Base-by-base conservation (phyloP, 1,140 invertebrate species). In the Drosophila equinoxialis region DNA sequence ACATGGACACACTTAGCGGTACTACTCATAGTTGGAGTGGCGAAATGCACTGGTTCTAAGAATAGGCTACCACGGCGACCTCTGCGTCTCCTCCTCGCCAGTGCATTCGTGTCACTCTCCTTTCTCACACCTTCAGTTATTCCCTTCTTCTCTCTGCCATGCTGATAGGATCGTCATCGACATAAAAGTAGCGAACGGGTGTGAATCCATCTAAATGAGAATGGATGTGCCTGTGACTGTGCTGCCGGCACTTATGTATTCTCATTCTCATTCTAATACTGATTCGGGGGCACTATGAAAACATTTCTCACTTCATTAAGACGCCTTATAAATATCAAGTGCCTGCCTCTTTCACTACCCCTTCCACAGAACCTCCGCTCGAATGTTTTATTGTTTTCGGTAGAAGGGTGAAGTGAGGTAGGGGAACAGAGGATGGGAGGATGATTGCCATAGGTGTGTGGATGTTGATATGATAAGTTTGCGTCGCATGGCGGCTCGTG, bases 241-340 rank as follows among this genome's bases (percentile, higher is more conserved):
- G 33, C 35, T 54, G 45, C 8, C 64, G 23, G 64, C 64, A 66
- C 37, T 57, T 51, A 66, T n/a, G n/a, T n/a, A n/a, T 66, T 55
- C 35, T 39, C n/a, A 39, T 59, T 59, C 57, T 59, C n/a, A 39
- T 59, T 59, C 57, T 59, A 35, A 59, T 59, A 37, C 57, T 59
- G 30, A 65, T 26, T 65, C 35, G 57, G 20, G n/a, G 39, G 41
- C 23, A 26, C 48, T 61, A 67, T 57, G 37, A 62, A 68, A 73
- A 68, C 71, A 73, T 63, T 68, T 73, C 71, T 68, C 65, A 73
- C 71, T 60, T 73, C 71, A 73, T 73, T 72, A 72, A 72, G 70
- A 68, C 65, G 70, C 39, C 65, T 72, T 68, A 73, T 68, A 68
- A 68, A 68, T 63, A 62, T 68, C 58, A 68, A 71, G 55, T 65